Base-by-base conservation (phyloP, 2,888 invertebrate species). In the Cacoxenus indagator region DNA sequence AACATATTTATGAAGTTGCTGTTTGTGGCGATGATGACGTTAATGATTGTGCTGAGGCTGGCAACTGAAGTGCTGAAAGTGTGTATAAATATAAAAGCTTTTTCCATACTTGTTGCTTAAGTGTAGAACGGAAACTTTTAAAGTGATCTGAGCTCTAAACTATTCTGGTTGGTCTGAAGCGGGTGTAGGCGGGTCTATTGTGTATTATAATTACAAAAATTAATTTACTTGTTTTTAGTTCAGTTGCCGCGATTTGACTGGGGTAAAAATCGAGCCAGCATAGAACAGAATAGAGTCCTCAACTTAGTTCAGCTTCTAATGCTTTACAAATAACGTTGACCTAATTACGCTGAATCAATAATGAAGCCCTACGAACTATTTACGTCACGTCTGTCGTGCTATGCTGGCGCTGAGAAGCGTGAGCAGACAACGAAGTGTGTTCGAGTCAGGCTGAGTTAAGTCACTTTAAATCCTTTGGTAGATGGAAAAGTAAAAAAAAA, bases 131-230 rank as follows among this genome's bases (percentile, higher is more conserved):
- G 37, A 37, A 37, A 37, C 37, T 37, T 37, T 37, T 14, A 4
- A n/a, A n/a, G n/a, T n/a, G n/a, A n/a, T n/a, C 37, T 14, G 37
- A 4, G 37, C 5, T 37, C 37, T 37, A 37, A 37, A 37, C 37
- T 11, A 14, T 37, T 37, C 5, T 37, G 31, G 31, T 31, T 31
- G 37, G 37, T 37, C 1, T 37, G 37, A 14, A 11, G 8, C 14
- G 37, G 37, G 9, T n/a, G 17, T 55, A 24, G 2, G 5, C 27
- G 19, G 14, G 4, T 6, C 26, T n/a, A 45, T 43, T 62, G 45
- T 62, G 61, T 45, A 62, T 62, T 62, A 62, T 62, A 43, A 62
- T 62, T 62, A 29, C 14, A 29, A 27, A 54, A 54, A 54, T 4
- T 48, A 48, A 14, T 48, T 48, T 3, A 48, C n/a, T 48, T 48